Conservation (phyloP, 2,113 vertebrate species). For the Oreochromis tanganicae region DNA sequence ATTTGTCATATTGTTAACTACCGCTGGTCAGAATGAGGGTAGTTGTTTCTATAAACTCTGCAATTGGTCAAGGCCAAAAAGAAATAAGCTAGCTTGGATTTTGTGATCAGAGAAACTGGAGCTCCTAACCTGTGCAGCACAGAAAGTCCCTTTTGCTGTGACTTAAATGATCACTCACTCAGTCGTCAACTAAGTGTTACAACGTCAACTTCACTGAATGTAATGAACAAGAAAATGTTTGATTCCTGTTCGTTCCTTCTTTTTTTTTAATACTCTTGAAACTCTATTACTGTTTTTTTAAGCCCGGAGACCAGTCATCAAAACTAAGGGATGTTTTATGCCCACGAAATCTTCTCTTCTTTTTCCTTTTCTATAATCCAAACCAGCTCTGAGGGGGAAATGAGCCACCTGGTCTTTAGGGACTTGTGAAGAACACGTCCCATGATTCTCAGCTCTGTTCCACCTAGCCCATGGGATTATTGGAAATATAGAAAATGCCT, state of each 20-base stretch:
- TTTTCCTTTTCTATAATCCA: background rate
- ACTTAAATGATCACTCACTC: background rate
- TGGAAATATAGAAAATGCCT: background rate
- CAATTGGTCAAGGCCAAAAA: background rate
- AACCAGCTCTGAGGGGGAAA: background rate
- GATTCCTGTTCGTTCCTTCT: background rate
- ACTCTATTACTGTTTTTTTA: background rate
- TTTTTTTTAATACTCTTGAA: background rate
- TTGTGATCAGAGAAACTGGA: background rate
- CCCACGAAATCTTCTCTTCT: background rate
- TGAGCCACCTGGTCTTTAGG: background rate
- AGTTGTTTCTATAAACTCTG: background rate
- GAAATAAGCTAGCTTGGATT: background rate
- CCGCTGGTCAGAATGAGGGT: background rate
- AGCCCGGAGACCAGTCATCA: background rate
- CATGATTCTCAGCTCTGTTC: constrained; percentile 2
- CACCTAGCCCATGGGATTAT: background rate
- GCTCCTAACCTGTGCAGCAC: background rate
- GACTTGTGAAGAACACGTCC: background rate
- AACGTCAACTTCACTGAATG: background rate
- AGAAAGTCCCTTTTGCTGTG: background rate
- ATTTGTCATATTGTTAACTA: background rate
- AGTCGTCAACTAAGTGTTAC: background rate
- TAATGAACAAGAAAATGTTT: background rate
- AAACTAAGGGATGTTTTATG: background rate